Base-by-base conservation (phyloP, 2,797 vertebrate genomes). In the Lagodon rhomboides region DNA sequence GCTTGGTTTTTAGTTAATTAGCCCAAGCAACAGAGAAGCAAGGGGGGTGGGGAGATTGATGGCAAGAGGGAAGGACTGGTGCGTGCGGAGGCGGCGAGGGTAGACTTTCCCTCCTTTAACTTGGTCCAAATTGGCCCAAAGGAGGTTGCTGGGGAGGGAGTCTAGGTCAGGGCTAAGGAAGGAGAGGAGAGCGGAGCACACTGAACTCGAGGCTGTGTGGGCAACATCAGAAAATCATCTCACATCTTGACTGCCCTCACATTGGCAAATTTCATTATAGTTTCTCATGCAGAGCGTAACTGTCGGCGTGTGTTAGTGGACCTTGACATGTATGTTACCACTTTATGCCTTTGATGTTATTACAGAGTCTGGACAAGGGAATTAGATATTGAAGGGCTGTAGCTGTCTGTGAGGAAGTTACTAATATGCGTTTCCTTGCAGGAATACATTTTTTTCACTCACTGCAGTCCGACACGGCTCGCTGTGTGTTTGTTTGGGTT, bases 1-100 rank as follows among this genome's bases (percentile, higher is more conserved):
- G 85, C 90, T 94, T 91, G 91, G 77, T 88, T 93, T 94, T 93
- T 85, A 88, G 89, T 93, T 95, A 94, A 95, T 95, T 94, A 92
- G 89, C 56, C 62, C 1, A 3, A 90, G 87, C 67, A 81, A 58
- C 4, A 68, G 73, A 80, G 84, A 89, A 80, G 79, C 74, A 53
- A 64, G 68, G 79, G 80, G 75, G 68, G n/a, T 1, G 69, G 66
- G 55, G 69, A 75, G 82, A 73, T 68, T 76, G 84, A 90, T 84
- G 85, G 80, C 79, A 83, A 80, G 79, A 79, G 83, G 77, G 66
- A 87, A 79, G 71, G 76, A 47, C 58, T 62, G 41, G 77, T 78
- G 79, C 62, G 49, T 55, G 51, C 49, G 66, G 77, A 86, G 80
- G 76, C 43, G 27, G 68, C 27, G 46, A 85, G 80, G 77, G 79